These are phyloP conservation scores for Volucella bombylans DNA, from an alignment of 2,888 invertebrate genomes.

Conservation along the genomic window DNA sequence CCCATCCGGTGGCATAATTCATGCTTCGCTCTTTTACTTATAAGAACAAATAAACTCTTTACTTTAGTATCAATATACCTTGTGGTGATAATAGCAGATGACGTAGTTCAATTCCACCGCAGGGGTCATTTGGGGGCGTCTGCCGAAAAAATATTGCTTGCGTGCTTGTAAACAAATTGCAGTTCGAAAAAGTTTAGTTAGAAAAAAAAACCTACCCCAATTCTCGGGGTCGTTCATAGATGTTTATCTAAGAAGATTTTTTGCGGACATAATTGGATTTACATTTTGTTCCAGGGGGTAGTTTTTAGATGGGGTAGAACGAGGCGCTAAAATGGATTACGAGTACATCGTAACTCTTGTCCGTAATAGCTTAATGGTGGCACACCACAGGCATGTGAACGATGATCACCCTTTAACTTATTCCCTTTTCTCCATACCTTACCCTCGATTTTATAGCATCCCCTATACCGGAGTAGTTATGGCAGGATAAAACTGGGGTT, in stretches of 20 bases:
- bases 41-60: slow-evolving; percentile 5
- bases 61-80: slow-evolving; percentile 19
- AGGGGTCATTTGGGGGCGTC: slow-evolving; percentile 9
- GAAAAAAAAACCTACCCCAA: not conserved
- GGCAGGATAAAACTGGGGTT: not conserved
- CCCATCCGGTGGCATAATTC: slow-evolving; percentile 69
- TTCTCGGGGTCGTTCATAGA: not conserved
- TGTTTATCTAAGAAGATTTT: slow-evolving; percentile 30
- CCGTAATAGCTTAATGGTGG: not conserved
- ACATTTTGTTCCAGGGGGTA: slow-evolving; percentile 12
- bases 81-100: slow-evolving; percentile 64
- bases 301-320: not conserved
- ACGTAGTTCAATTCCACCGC: slow-evolving; percentile 42
- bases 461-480: no score
- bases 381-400: not conserved
- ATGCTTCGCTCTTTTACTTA: slow-evolving; percentile 23
- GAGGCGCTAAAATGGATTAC: slow-evolving; percentile 7
- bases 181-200: slow-evolving; percentile 42
- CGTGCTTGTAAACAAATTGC: slow-evolving; percentile 62
- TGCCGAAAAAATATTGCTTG: slow-evolving; percentile 56
- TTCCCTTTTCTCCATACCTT: not conserved
- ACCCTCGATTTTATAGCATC: not conserved
- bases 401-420: not conserved
- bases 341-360: not conserved
- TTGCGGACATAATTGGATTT: slow-evolving; percentile 54